Evolutionary conservation across 2,113 vertebrate genomes (phyloP).

Genomic region (Ia io): DNA sequence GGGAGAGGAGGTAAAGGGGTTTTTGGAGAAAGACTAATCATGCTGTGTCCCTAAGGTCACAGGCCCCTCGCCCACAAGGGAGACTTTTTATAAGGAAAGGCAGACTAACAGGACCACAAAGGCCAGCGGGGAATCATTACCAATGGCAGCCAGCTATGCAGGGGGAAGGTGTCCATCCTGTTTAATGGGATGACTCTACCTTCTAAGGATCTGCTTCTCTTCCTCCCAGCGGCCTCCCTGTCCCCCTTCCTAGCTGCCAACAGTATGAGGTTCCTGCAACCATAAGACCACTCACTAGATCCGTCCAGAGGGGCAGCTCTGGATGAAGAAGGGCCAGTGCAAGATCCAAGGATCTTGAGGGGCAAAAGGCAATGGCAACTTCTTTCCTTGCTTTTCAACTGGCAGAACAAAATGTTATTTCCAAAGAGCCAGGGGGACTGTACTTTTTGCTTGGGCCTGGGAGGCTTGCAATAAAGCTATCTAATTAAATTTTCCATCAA

Average conservation of each 20-base stretch:
- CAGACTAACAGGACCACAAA: background rate
- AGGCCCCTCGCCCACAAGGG: background rate
- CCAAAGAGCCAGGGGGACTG: background rate
- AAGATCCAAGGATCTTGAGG: background rate
- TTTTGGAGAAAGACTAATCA: background rate
- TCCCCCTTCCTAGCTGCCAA: background rate
- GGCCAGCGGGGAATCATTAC: background rate
- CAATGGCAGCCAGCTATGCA: background rate
- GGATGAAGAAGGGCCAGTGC: background rate
- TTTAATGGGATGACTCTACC: background rate
- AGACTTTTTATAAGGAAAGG: background rate
- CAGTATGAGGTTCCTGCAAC: background rate
- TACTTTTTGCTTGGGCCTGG: background rate
- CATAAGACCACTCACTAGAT: background rate
- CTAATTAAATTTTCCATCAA: slow-evolving; percentile 42
- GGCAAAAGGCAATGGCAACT: background rate
- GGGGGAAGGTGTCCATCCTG: background rate
- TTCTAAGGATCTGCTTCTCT: background rate
- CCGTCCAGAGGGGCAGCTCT: background rate
- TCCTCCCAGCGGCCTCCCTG: background rate
- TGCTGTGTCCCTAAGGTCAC: background rate
- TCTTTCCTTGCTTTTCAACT: background rate
- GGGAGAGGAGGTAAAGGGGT: background rate
- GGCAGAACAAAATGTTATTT: slow-evolving; percentile 1
- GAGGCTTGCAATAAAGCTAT: background rate